Evolutionary conservation across 2,113 vertebrate genomes (phyloP).

Genomic region (Archilochus colubris): DNA sequence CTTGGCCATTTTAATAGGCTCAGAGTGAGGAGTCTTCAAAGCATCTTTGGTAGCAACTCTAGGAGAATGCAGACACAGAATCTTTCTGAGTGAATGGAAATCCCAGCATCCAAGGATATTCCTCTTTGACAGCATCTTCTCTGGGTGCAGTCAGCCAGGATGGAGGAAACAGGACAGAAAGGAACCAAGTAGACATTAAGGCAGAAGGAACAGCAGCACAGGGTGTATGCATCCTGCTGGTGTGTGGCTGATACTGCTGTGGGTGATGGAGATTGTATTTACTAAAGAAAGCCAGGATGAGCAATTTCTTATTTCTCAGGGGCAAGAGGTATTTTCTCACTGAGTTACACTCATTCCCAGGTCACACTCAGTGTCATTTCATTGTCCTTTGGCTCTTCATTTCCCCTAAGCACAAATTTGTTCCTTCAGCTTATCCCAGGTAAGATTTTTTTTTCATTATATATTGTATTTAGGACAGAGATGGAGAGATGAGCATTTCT

Average conservation of each 20-base stretch:
- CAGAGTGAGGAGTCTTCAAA: not conserved
- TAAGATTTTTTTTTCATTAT: not conserved
- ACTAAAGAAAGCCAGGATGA: not conserved
- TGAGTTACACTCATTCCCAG: not conserved
- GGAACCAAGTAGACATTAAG: not conserved
- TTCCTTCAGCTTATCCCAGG: not conserved
- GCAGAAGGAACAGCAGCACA: not conserved
- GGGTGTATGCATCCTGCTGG: not conserved
- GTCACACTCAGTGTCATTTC: not conserved
- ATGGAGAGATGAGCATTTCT: not conserved
- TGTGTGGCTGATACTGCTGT: not conserved
- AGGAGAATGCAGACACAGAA: not conserved
- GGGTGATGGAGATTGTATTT: not conserved
- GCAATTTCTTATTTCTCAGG: not conserved
- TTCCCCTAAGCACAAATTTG: not conserved
- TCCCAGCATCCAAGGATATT: not conserved
- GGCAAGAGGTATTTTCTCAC: not conserved
- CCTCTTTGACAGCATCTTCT: not conserved
- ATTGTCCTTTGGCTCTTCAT: not conserved
- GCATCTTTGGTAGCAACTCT: not conserved
- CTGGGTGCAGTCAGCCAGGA: not conserved
- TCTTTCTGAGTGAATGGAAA: not conserved
- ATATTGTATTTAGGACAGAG: not conserved
- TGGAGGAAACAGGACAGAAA: not conserved
- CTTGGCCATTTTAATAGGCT: not conserved